A percentile compares a stretch with the other conserved stretches of the same genome.
Conservation (phyloP, 1,140 invertebrate genomes). For the Drosophila sp. region DNA sequence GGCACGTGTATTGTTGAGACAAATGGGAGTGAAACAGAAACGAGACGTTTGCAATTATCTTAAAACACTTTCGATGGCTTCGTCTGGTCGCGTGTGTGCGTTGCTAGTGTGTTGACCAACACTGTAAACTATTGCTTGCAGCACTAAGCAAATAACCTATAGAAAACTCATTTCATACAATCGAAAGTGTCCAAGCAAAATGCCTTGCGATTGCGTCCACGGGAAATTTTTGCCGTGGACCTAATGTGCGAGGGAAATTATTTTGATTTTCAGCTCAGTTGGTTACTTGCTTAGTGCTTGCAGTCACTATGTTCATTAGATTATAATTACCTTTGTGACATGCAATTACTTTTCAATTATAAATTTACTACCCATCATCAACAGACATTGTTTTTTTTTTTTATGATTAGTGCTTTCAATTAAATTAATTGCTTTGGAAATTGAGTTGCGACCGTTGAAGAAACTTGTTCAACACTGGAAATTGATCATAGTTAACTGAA, state of each 20-base stretch:
- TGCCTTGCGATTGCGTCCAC: too few species aligned
- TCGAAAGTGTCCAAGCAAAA: too few species aligned
- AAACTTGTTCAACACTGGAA: constrained; percentile 51
- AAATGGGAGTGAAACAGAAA: constrained; percentile 20
- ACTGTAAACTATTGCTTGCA: constrained; percentile 42
- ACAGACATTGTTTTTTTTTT: constrained; percentile 44
- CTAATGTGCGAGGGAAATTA: too few species aligned
- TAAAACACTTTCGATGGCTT: constrained; percentile 30
- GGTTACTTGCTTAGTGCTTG: too few species aligned
- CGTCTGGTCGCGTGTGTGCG: neutral
- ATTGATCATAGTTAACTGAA: constrained; percentile 32
- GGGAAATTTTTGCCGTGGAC: too few species aligned
- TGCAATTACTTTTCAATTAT: constrained; percentile 79
- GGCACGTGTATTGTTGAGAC: constrained; percentile 22
- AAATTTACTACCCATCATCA: constrained; percentile 66
- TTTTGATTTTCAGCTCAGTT: too few species aligned
- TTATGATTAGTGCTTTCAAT: constrained; percentile 79
- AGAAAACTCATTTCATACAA: too few species aligned
- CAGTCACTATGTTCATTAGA: constrained; percentile 28
- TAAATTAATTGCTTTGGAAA: constrained; percentile 79
- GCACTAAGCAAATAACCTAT: too few species aligned
- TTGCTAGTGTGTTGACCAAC: constrained; percentile 29
- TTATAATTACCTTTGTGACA: constrained; percentile 55
- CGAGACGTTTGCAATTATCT: constrained; percentile 23
- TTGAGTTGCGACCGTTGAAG: constrained; percentile 49